These are phyloP conservation scores for Palaemon carinicauda DNA, from an alignment of 1,140 invertebrate genomes.

Conservation along the genomic window DNA sequence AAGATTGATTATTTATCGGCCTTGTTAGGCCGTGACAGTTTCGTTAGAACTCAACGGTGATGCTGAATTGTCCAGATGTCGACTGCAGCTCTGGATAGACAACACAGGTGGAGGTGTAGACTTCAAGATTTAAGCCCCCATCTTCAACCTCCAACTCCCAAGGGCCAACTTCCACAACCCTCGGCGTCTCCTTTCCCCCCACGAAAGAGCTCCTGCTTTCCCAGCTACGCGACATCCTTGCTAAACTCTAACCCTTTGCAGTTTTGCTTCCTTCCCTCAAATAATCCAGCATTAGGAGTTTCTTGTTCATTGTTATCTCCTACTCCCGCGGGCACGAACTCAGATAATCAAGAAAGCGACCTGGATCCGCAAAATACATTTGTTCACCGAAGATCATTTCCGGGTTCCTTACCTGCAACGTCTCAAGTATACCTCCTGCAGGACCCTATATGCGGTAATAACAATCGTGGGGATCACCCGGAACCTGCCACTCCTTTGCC, in stretches of 20 bases:
- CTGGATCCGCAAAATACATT: no score
- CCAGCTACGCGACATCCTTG: not conserved
- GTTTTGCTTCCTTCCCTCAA: not conserved
- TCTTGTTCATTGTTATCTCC: no score
- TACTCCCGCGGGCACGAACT: no score
- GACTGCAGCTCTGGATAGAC: slow-evolving; percentile 20
- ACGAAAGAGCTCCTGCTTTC: not conserved
- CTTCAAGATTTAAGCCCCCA: not conserved
- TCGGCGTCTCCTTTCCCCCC: not conserved
- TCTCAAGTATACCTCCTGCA: no score
- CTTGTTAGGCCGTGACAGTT: no score
- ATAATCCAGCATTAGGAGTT: not conserved
- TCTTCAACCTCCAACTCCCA: not conserved
- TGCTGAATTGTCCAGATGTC: slow-evolving; percentile 23
- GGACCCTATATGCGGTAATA: no score
- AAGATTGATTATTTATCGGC: no score
- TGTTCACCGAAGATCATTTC: no score
- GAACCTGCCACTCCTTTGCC: no score
- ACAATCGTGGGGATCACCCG: no score
- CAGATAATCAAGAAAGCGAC: no score
- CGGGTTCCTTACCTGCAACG: no score
- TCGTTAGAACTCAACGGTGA: not conserved
- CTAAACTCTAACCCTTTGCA: not conserved
- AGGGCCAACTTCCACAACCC: not conserved
- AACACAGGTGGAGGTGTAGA: slow-evolving; percentile 25